phyloP scores from a whole-genome alignment of 1,140 invertebrate genomes.

The Camponotus pennsylvanicus region DNA sequence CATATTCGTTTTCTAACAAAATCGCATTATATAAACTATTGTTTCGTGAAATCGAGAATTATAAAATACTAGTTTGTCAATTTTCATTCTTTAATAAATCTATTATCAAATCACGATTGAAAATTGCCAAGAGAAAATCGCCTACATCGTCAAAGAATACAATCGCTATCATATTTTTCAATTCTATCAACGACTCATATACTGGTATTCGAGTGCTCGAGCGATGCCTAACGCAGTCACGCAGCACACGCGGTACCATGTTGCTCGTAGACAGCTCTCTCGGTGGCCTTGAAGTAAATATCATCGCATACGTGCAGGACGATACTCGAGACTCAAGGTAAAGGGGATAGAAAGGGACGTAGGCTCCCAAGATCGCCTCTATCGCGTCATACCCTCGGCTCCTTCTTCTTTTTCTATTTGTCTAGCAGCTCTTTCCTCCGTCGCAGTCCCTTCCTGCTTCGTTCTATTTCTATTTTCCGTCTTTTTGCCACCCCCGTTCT shows the following conservation, averaged over 20 bases:
- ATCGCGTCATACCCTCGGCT: slow-evolving; percentile 40
- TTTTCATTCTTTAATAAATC: slow-evolving; percentile 20
- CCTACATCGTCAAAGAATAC: background rate
- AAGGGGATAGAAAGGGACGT: slow-evolving; percentile 10
- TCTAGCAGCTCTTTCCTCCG: slow-evolving; percentile 44
- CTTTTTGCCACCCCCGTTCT: slow-evolving; percentile 33
- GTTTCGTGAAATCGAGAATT: no score
- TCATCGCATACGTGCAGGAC: slow-evolving; percentile 38
- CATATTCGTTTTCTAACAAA: background rate
- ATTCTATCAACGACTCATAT: background rate
- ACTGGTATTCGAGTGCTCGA: background rate
- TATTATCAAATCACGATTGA: slow-evolving; percentile 15
- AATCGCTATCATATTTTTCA: background rate
- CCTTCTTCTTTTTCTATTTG: slow-evolving; percentile 41
- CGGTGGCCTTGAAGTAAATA: slow-evolving; percentile 55
- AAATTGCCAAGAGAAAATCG: slow-evolving; percentile 9
- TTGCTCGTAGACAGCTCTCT: slow-evolving; percentile 43
- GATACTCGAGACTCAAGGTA: slow-evolving; percentile 19
- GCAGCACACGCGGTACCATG: slow-evolving; percentile 32
- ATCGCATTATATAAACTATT: background rate
- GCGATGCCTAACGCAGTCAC: slow-evolving; percentile 2
- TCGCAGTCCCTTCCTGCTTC: slow-evolving; percentile 32
- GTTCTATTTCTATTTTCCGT: slow-evolving; percentile 42
- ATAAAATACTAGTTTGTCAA: background rate
- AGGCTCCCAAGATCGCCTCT: slow-evolving; percentile 30